Base-by-base conservation (phyloP, 1,140 invertebrate genomes). In the Gryon sp. region DNA sequence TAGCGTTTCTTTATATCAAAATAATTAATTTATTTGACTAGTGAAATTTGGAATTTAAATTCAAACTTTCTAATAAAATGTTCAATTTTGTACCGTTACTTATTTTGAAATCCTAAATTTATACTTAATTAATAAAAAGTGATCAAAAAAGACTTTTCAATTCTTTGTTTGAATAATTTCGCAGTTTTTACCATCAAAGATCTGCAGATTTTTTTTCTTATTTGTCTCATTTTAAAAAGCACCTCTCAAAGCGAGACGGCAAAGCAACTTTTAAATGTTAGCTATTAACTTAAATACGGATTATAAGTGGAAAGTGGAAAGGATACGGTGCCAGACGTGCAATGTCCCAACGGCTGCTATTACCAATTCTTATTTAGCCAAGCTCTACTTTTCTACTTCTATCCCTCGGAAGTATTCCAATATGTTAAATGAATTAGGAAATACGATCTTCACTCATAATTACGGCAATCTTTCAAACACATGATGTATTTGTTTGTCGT, bases 281-380 rank as follows among this genome's bases (percentile, higher is more conserved):
- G 38, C 48, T 32, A 43, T 52, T 40, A 40, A 43, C 9, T 12
- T 5, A 55, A 24, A 40, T n/a, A 55, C 22, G 41, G 16, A 19
- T 20, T 41, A 69, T 6, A 16, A 53, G 52, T 60, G 62, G 48
- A 75, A 62, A 69, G 63, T 76, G 59, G 73, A 28, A 69, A 69
- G 73, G 73, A 76, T 79, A 76, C 72, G 80, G 80, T 81, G 80
- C 80, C 72, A 81, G 80, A 81, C 78, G 78, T 78, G 78, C 72
- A 70, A 26, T 81, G 59, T 74, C 77, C 80, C 62, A 77, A 74
- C 57, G 63, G 59, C 65, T 59, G 68, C 32, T 65, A 43, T 65
- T 59, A 76, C 59, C 52, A 59, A 62, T 66, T 62, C 38, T 60
- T 20, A 62, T 62, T 68, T 53, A 69, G 48, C 18, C 55, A 76